Base-by-base conservation (phyloP, 2,797 vertebrate genomes). In the Acridotheres tristis region DNA sequence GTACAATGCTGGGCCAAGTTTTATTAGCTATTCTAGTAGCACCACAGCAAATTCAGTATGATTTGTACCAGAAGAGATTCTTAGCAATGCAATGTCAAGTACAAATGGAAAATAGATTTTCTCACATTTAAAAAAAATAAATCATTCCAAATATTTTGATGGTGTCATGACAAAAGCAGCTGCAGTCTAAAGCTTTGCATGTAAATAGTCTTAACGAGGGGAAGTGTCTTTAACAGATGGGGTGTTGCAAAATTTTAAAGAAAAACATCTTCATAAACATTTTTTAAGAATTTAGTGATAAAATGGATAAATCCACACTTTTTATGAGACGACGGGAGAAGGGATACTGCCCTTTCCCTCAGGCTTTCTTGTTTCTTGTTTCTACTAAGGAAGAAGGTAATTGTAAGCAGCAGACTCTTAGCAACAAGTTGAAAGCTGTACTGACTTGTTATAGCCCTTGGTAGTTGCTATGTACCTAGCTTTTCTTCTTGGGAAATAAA, bases 141-240 rank as follows among this genome's bases (percentile, higher is more conserved):
- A 62, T 14, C 3, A 75, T 34, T 92, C 88, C 36, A 96, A 94
- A 71, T 95, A 94, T 96, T 95, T 94, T 91, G 73, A 84, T 86
- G 62, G 89, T 93, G 55, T 95, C 94, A 93, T 96, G 89, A 93
- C 92, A 96, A 95, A 96, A 95, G 57, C 92, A 91, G 88, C 66
- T 95, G 85, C 30, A 73, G 67, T 67, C 43, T 71, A 71, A 94
- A 86, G 76, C 58, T 73, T 90, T 88, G 62, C 82, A 90, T 96
- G 94, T 97, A 96, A 94, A 90, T 90, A 88, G 63, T 69, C 89
- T 88, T 95, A 95, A 95, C 88, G 79, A 95, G 38, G 63, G 34
- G 32, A 93, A 96, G 89, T 66, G 82, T 40, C 59, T 95, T 93
- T 92, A 81, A 81, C 85, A 96, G 91, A 91, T 82, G 88, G 38